Evolutionary conservation across 1,140 invertebrate genomes (phyloP).

Genomic region (Acromyrmex charruanus): DNA sequence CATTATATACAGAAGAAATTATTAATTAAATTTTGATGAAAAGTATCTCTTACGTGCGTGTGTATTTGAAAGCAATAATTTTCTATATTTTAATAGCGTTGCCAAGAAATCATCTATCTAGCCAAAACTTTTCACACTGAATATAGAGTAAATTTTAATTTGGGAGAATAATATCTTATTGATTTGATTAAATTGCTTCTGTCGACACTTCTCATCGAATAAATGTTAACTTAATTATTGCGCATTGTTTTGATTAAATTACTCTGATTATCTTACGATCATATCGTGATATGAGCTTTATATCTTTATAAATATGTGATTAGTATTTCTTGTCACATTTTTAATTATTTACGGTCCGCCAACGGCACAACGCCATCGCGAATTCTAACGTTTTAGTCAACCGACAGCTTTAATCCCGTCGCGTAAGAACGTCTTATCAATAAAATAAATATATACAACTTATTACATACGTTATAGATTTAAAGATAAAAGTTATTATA

Average conservation of each 20-base stretch:
- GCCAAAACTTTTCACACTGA: not conserved
- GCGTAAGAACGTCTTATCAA: no score
- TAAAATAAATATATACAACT: no score
- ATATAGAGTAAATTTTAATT: no score
- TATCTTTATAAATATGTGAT: not conserved
- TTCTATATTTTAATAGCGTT: not conserved
- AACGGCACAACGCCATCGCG: no score
- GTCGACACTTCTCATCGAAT: not conserved
- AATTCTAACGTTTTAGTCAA: no score
- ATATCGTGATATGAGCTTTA: not conserved
- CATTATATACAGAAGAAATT: not conserved
- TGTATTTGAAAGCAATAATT: not conserved
- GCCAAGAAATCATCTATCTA: constrained; percentile 1
- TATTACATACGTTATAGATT: no score
- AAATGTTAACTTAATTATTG: not conserved
- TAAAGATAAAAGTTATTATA: no score
- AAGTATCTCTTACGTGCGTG: not conserved
- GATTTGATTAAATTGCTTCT: no score
- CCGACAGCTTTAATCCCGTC: no score
- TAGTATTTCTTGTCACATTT: not conserved
- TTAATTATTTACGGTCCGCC: not conserved
- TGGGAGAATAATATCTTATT: no score
- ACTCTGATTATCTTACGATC: not conserved
- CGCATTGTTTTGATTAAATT: not conserved
- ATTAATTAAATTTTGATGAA: not conserved